A percentile compares a stretch with the other conserved stretches of the same genome.
These are phyloP conservation scores for Omphaloscelis lunosa DNA, from an alignment of 2,888 invertebrate species.

Conservation along the genomic window DNA sequence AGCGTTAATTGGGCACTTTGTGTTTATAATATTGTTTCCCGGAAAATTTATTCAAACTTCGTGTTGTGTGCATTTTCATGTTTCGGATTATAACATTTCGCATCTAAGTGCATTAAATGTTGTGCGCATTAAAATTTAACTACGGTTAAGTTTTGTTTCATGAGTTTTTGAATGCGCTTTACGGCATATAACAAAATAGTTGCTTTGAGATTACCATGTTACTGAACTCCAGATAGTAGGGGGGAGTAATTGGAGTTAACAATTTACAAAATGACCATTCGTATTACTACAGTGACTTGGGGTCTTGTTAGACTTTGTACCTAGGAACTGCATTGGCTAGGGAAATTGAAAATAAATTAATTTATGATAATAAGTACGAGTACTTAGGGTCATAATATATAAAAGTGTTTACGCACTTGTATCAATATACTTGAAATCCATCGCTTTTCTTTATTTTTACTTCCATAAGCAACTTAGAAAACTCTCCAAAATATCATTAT, in stretches of 20 bases:
- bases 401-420: not conserved
- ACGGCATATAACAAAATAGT: not conserved
- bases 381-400: not conserved
- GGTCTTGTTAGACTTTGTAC: not conserved
- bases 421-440: not conserved
- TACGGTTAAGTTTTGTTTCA: slow-evolving; percentile 13
- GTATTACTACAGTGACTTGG: not conserved
- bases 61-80: slow-evolving; percentile 10
- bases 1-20: slow-evolving; percentile 46
- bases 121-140: slow-evolving; percentile 7
- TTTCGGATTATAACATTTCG: slow-evolving; percentile 17
- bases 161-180: not conserved
- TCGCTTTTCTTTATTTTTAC: not conserved
- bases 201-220: not conserved
- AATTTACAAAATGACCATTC: too few relatives aligned
- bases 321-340: not conserved
- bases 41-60: slow-evolving; percentile 17
- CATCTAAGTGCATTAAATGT: not conserved
- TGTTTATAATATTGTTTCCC: slow-evolving; percentile 22
- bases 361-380: not conserved
- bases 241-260: not conserved
- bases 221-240: not conserved
- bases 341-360: not conserved
- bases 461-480: not conserved
- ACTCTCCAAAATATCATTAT: not conserved